Evolutionary conservation across 2,113 vertebrate species (phyloP).

Genomic region (Pteropus alecto): DNA sequence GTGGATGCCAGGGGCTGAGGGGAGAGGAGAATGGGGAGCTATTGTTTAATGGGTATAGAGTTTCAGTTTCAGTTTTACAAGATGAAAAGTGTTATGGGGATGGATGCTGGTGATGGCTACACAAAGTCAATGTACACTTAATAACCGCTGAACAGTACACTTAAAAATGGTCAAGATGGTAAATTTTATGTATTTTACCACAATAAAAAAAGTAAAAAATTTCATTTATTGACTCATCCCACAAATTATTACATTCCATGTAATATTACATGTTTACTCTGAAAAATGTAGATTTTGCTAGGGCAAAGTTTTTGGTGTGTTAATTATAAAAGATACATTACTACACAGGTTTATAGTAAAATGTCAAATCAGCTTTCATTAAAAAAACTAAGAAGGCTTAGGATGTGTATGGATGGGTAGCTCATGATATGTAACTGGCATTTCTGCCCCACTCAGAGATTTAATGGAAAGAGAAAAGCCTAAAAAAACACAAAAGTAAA

Average conservation of each 20-base stretch:
- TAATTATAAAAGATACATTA: slow-evolving; percentile 28
- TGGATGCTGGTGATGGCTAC: neutral
- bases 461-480: neutral
- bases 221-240: neutral
- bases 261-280: neutral
- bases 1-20: neutral
- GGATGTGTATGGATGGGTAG: neutral
- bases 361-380: slow-evolving; percentile 48
- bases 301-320: slow-evolving; percentile 25
- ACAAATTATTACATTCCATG: neutral
- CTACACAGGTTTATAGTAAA: slow-evolving; percentile 27
- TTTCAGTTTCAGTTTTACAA: neutral
- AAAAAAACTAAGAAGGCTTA: neutral
- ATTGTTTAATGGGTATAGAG: neutral
- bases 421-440: neutral
- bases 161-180: neutral
- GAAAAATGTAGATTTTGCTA: slow-evolving; percentile 33
- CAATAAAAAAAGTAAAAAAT: neutral
- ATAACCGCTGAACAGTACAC: neutral
- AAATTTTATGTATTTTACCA: neutral
- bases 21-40: neutral
- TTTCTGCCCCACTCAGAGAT: neutral
- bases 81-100: neutral
- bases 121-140: neutral
- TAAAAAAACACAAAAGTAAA: neutral